phyloP scores from a whole-genome alignment of 1,140 invertebrate genomes.

The Bombus superbus region DNA sequence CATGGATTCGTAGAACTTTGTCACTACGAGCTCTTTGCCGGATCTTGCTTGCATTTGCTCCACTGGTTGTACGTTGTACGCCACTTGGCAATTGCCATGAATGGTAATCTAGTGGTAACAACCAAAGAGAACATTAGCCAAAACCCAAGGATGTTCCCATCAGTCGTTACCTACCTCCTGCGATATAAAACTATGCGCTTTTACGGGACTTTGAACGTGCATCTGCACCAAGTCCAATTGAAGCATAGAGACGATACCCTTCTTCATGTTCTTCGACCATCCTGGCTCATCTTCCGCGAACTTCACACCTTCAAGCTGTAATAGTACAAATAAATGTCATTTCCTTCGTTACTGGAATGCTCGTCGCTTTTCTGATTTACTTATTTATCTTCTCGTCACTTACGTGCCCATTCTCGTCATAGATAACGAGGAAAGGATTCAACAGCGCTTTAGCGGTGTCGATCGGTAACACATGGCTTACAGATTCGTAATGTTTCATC shows the following conservation, averaged over 20 bases:
- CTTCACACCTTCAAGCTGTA: constrained; percentile 70
- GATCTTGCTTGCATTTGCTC: constrained; percentile 1
- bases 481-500: constrained; percentile 12
- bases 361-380: too few species aligned
- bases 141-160: constrained; percentile 77
- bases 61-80: constrained; percentile 68
- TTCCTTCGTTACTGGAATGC: not conserved
- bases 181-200: constrained; percentile 65
- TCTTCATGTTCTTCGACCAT: constrained; percentile 78
- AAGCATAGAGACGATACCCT: constrained; percentile 75
- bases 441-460: constrained; percentile 64
- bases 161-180: constrained; percentile 82
- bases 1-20: constrained; percentile 67
- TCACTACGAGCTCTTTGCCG: constrained; percentile 58
- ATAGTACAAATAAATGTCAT: not conserved
- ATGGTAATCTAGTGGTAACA: constrained; percentile 82
- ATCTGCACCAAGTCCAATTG: constrained; percentile 72
- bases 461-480: constrained; percentile 43
- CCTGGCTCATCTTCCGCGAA: constrained; percentile 63
- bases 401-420: constrained; percentile 69
- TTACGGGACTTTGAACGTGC: constrained; percentile 48
- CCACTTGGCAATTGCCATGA: constrained; percentile 74
- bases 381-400: not conserved
- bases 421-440: constrained; percentile 74
- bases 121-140: constrained; percentile 83